Percentiles rank a stretch among this genome's conserved stretches.
phyloP scores from a whole-genome alignment of 2,797 vertebrate genomes.

The Thalassophryne amazonica region DNA sequence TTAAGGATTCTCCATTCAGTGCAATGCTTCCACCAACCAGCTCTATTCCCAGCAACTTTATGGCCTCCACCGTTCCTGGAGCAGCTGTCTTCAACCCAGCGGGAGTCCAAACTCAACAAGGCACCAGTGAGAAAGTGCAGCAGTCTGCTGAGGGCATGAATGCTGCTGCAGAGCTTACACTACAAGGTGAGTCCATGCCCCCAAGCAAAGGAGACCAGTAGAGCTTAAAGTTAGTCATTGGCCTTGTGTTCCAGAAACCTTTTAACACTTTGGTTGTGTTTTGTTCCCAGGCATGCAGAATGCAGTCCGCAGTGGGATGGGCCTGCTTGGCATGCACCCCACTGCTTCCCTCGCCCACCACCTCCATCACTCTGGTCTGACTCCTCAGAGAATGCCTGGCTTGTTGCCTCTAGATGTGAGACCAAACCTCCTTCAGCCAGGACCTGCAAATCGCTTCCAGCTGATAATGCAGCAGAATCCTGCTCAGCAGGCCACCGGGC shows the following conservation, averaged over 20 bases:
- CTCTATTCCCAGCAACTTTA: constrained; percentile 82
- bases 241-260: too few species aligned
- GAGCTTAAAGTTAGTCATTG: too few species aligned
- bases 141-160: constrained; percentile 72
- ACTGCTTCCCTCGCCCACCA: constrained; percentile 82
- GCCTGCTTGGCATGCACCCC: constrained; percentile 88
- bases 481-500: constrained; percentile 74
- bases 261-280: too few species aligned
- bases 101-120: constrained; percentile 73
- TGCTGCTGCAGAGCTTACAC: constrained; percentile 69
- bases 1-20: constrained; percentile 88
- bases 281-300: constrained; percentile 77
- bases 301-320: constrained; percentile 82
- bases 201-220: neutral
- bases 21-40: constrained; percentile 86
- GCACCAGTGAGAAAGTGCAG: constrained; percentile 55
- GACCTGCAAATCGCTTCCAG: constrained; percentile 80
- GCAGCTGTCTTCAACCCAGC: constrained; percentile 85
- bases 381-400: constrained; percentile 87
- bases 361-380: constrained; percentile 84
- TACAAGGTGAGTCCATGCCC: constrained; percentile 67
- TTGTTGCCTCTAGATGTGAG: constrained; percentile 91
- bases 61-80: constrained; percentile 81
- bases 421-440: constrained; percentile 84
- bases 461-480: constrained; percentile 87